Evolutionary conservation across 2,797 vertebrate species (phyloP).

Genomic region (Clamator glandarius): DNA sequence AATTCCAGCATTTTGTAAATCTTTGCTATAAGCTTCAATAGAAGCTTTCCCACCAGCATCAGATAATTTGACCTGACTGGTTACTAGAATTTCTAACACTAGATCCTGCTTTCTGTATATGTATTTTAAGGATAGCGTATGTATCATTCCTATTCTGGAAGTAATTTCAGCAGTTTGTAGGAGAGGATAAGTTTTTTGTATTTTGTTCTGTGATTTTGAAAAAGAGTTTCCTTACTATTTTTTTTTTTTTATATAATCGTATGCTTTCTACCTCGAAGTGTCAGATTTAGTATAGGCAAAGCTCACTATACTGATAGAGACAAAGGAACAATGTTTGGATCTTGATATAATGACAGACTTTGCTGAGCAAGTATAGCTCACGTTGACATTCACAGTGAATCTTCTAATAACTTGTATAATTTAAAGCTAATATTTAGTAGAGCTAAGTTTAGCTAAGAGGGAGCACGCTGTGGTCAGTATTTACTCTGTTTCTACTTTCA

Average conservation of each 20-base stretch:
- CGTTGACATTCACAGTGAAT: background rate
- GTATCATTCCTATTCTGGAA: background rate
- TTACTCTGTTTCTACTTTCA: background rate
- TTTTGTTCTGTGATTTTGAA: slow-evolving; percentile 19
- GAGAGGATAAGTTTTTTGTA: background rate
- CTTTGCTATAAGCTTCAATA: background rate
- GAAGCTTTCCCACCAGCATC: background rate
- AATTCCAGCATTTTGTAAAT: background rate
- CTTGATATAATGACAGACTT: background rate
- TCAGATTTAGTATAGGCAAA: background rate
- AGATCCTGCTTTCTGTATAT: background rate
- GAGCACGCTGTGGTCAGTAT: background rate
- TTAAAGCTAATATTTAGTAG: background rate
- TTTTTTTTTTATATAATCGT: background rate
- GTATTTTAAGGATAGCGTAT: background rate
- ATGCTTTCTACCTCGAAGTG: background rate
- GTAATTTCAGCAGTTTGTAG: background rate
- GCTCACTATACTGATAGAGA: background rate
- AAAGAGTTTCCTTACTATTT: slow-evolving; percentile 5
- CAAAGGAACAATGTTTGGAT: background rate
- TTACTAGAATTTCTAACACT: background rate
- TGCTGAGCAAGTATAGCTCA: background rate
- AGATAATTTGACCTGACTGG: background rate
- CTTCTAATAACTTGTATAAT: background rate
- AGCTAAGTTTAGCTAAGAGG: background rate